These are phyloP conservation scores for Augiades crinisus DNA, from an alignment of 2,888 invertebrate genomes.

Conservation along the genomic window DNA sequence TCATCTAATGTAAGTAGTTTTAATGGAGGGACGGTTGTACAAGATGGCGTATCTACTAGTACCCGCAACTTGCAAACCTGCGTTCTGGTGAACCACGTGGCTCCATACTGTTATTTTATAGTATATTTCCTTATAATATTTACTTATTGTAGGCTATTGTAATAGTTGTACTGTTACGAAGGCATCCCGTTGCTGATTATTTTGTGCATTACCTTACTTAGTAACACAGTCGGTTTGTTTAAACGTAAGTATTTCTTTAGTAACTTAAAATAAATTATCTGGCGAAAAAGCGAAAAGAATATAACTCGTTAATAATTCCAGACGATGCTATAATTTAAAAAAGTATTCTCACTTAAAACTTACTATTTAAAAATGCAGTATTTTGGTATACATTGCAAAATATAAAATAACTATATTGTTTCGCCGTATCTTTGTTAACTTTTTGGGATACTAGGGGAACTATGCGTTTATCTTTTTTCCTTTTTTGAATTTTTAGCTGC, in stretches of 20 bases:
- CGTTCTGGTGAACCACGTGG: background rate
- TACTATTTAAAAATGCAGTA: constrained; percentile 78
- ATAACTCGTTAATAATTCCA: constrained; percentile 43
- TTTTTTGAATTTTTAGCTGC: constrained; percentile 46
- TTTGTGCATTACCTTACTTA: constrained; percentile 69
- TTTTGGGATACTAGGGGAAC: constrained; percentile 23
- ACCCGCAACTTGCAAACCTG: background rate
- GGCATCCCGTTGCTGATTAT: constrained; percentile 76
- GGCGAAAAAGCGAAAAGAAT: constrained; percentile 66
- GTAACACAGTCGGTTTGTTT: constrained; percentile 70
- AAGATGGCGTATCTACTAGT: background rate
- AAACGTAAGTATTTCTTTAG: constrained; percentile 49
- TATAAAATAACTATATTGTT: constrained; percentile 58
- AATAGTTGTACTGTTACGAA: constrained; percentile 79
- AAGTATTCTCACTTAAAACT: constrained; percentile 70
- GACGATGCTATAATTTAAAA: constrained; percentile 49
- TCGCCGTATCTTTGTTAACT: constrained; percentile 50
- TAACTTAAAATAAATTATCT: constrained; percentile 56
- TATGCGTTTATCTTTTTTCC: constrained; percentile 27
- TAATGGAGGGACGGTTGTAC: background rate
- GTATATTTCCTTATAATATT: constrained; percentile 39
- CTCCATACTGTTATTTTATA: constrained; percentile 46
- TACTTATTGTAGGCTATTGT: constrained; percentile 75
- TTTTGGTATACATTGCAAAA: constrained; percentile 80
- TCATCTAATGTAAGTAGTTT: background rate